Evolutionary conservation across 2,113 vertebrate genomes (phyloP).

Genomic region (Rattus rattus): DNA sequence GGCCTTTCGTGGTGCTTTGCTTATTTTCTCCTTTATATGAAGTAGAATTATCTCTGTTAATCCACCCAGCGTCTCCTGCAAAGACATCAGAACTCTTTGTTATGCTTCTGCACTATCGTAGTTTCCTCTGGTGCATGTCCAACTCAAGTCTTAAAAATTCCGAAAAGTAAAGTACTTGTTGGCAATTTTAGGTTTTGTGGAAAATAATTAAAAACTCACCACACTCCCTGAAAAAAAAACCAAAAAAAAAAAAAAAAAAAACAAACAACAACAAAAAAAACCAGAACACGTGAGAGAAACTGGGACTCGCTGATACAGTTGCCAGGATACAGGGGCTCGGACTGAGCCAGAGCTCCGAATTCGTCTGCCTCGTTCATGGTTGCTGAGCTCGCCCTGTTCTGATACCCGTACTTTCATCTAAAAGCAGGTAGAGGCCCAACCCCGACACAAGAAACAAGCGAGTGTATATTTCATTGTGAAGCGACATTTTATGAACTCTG

Average conservation of each 20-base stretch:
- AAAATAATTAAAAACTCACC: neutral
- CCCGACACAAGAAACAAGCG: constrained; percentile 22
- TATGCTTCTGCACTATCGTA: neutral
- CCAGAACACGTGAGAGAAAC: neutral
- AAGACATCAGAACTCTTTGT: neutral
- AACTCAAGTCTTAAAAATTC: constrained; percentile 7
- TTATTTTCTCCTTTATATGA: neutral
- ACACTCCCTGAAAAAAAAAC: neutral
- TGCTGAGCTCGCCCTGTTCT: constrained; percentile 7
- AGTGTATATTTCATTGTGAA: constrained; percentile 66
- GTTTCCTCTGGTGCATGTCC: neutral
- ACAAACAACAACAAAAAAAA: too few species aligned
- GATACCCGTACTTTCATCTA: constrained; percentile 50
- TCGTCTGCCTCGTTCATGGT: neutral
- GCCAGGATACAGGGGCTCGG: too few species aligned
- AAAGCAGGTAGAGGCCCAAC: constrained; percentile 39
- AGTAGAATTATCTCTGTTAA: neutral
- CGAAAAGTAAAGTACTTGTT: constrained; percentile 9
- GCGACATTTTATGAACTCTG: constrained; percentile 76
- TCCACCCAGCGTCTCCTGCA: neutral
- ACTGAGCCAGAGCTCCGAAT: neutral
- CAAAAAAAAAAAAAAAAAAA: too few species aligned
- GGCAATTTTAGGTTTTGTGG: neutral
- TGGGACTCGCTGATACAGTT: fast-evolving
- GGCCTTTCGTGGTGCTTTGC: neutral